Evolutionary conservation across 2,113 vertebrate genomes (phyloP), one percentile per base, ranked within the genome.

Genomic region (Collichthys lucidus): DNA sequence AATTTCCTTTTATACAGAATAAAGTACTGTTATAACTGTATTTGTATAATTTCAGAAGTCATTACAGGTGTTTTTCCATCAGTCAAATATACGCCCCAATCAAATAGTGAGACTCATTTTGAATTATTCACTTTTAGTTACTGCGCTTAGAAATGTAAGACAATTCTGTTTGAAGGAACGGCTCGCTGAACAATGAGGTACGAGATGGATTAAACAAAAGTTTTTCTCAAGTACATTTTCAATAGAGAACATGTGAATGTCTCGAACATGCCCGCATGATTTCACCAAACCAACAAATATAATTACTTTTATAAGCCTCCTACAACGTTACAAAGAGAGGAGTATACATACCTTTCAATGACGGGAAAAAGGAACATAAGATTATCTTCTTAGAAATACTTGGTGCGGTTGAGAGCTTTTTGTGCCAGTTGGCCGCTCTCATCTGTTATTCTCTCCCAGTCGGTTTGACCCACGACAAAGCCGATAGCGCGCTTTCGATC

Each of bases 371-470:
- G 47, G 68, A 49, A 40, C 35, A 40, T 10, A 59, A 81, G 24
- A 88, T 79, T 16, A 52, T 93, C 92, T 92, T 94, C 91, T 97
- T 96, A 99, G 93, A 99, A 99, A 94, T 99, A 99, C 93, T 99
- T 99, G 87, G 98, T 99, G 80, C 98, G 98, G 93, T 99, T 99
- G 83, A 99, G 97, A 92, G 98, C 98, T 96, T 95, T 96, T 91
- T 98, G 97, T 31, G 98, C 98, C 90, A 99, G 95, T 88, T 97
- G 95, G 55, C 98, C 98, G 22, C 96, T 99, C 95, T 99, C 98
- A 77, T 99, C 98, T 35, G 98, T 99, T 93, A 99, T 99, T 94
- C 97, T 98, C 92, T 99, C 98, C 98, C 98, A 99, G 74, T 99
- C 98, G 0, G 98, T 99, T 85, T 99, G 98, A 92, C 98, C 98